These are phyloP conservation scores for Manis crassicaudata DNA, from an alignment of 2,797 vertebrate genomes.

Conservation along the genomic window DNA sequence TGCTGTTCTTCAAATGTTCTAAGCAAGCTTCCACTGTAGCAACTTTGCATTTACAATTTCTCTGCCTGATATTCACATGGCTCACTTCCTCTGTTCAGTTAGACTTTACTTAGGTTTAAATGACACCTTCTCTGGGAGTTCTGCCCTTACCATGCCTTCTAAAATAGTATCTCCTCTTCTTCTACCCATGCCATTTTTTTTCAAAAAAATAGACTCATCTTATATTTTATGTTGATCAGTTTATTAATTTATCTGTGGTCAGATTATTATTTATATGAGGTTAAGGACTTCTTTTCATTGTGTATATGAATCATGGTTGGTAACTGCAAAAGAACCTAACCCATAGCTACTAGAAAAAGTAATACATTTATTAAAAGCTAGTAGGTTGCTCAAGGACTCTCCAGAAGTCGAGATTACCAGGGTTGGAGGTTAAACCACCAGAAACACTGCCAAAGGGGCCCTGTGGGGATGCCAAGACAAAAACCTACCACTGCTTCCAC, in stretches of 20 bases:
- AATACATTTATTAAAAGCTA: neutral
- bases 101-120: neutral
- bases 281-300: neutral
- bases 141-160: neutral
- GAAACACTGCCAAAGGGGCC: neutral
- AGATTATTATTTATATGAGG: no score
- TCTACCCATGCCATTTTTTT: neutral
- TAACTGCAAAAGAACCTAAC: neutral
- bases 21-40: neutral
- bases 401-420: neutral
- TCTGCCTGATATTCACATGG: neutral
- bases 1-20: neutral
- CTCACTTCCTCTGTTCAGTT: neutral
- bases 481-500: fast-evolving
- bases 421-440: neutral
- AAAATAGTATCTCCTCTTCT: neutral
- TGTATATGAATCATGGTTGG: neutral
- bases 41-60: neutral
- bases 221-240: neutral
- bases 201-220: neutral
- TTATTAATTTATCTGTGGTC: neutral
- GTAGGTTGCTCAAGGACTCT: neutral
- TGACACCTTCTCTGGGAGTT: neutral
- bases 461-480: neutral
- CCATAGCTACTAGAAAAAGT: neutral